A percentile compares a stretch with the other conserved stretches of the same genome.
phyloP scores from a whole-genome alignment of 2,113 vertebrate species.

The Tonatia bakeri region DNA sequence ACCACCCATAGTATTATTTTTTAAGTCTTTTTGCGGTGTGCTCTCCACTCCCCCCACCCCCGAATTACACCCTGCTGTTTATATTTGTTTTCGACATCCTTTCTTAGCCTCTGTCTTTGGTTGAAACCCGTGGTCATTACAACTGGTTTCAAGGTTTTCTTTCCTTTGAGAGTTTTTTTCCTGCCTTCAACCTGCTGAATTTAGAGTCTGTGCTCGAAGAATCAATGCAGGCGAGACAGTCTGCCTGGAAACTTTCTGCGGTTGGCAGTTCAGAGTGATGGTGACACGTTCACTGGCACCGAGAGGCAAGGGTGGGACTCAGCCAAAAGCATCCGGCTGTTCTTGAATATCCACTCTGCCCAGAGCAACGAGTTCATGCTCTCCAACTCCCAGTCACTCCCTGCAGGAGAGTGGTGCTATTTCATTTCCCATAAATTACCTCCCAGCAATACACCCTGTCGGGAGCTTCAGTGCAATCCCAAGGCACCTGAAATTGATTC shows the following conservation, averaged over 20 bases:
- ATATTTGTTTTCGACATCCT: background rate
- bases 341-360: slow-evolving; percentile 37
- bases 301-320: background rate
- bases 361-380: background rate
- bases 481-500: background rate
- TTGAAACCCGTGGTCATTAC: background rate
- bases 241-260: background rate
- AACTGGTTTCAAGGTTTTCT: background rate
- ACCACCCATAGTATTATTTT: background rate
- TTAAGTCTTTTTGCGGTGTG: background rate
- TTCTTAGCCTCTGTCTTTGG: background rate
- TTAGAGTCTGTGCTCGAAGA: background rate
- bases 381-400: slow-evolving; percentile 8
- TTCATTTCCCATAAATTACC: background rate
- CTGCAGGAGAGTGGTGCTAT: background rate
- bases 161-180: background rate
- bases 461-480: background rate
- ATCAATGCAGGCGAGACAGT: background rate
- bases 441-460: background rate
- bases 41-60: background rate
- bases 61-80: background rate
- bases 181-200: background rate
- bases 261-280: background rate
- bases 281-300: background rate
- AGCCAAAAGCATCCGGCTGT: background rate